A percentile compares a stretch with the other conserved stretches of the same genome.
Evolutionary conservation across 53 echinoderm and acorn worm species (phyloP).

Genomic region (Hippasteria phrygiana): DNA sequence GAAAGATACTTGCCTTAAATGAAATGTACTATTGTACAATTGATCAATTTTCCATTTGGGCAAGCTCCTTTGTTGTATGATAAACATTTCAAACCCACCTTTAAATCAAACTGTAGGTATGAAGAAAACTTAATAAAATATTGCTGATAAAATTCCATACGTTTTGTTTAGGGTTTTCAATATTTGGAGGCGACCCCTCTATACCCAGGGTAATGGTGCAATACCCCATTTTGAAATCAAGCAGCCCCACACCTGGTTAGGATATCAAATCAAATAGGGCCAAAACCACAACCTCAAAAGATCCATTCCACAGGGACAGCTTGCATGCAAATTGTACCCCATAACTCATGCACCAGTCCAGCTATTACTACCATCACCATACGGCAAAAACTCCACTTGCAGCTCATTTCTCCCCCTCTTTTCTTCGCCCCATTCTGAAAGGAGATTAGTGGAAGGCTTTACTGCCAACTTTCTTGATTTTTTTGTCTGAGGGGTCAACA

Average conservation of each 20-base stretch:
- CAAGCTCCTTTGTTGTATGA: too few species aligned
- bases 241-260: conserved; percentile 38
- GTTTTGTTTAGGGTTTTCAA: not conserved
- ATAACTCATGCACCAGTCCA: conserved; percentile 42
- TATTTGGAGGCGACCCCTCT: conserved; percentile 14
- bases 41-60: too few species aligned
- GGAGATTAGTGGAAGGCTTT: conserved; percentile 40
- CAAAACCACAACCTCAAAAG: conserved; percentile 46
- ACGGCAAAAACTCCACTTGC: not conserved
- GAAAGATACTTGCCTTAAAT: too few species aligned
- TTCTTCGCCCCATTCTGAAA: conserved; percentile 40
- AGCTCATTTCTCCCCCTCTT: not conserved
- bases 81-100: too few species aligned
- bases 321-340: conserved; percentile 28
- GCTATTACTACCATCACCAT: not conserved
- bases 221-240: conserved; percentile 27
- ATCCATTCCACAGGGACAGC: conserved; percentile 27
- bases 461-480: conserved; percentile 18
- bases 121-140: too few species aligned
- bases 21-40: too few species aligned
- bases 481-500: conserved; percentile 34
- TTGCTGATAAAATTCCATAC: too few species aligned
- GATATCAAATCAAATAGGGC: conserved; percentile 26
- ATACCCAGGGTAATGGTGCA: conserved; percentile 20
- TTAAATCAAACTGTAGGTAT: too few species aligned